Percentiles rank a stretch among this genome's conserved stretches.
These are phyloP conservation scores for Rhodinocichla rosea DNA, from an alignment of 2,113 vertebrate species.

Conservation along the genomic window DNA sequence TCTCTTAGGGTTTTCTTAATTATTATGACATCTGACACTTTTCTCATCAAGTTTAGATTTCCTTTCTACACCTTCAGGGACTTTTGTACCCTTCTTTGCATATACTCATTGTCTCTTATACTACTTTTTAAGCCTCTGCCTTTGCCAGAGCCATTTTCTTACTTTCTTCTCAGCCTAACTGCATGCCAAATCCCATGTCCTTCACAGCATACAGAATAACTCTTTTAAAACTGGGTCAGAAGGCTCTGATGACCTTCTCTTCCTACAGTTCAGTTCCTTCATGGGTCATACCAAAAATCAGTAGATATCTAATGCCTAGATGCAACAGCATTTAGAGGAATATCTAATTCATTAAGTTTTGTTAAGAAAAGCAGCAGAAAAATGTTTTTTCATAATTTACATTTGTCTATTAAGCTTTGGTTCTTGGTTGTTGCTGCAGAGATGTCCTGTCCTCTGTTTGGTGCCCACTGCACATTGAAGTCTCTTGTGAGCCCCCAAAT, in stretches of 20 bases:
- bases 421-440: neutral
- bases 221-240: neutral
- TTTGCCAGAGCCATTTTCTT: neutral
- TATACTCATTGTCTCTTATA: neutral
- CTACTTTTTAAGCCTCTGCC: neutral
- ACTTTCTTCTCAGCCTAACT: neutral
- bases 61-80: neutral
- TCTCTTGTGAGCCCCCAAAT: neutral
- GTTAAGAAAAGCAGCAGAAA: neutral
- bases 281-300: neutral
- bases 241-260: neutral
- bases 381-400: neutral
- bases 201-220: neutral
- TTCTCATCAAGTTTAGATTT: neutral
- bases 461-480: neutral
- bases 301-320: neutral
- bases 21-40: neutral
- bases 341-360: neutral
- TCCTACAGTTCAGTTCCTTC: neutral
- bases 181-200: rapidly evolving
- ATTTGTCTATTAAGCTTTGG: neutral
- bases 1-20: neutral
- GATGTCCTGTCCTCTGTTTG: neutral
- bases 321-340: neutral
- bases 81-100: neutral